Percentiles rank a stretch among this genome's conserved stretches.
Evolutionary conservation across 37 sponge, comb jelly and placozoan species (phyloP).

Genomic region (Lycopodina hypogea): DNA sequence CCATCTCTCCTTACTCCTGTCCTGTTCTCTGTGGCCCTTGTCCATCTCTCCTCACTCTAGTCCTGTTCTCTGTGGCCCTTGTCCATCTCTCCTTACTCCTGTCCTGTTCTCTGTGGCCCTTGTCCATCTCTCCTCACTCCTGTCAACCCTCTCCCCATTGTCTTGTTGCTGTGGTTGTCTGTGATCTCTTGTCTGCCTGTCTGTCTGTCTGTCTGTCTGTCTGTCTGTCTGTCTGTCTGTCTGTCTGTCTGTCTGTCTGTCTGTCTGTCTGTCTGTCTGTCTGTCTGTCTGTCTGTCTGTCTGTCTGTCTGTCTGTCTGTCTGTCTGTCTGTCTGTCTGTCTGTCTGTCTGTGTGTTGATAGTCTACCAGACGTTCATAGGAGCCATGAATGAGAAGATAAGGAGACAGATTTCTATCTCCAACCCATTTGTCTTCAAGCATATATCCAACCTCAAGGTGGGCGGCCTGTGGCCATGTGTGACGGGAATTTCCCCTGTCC

Average conservation of each 20-base stretch:
- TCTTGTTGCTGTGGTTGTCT: not conserved
- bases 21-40: too few relatives aligned
- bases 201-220: not conserved
- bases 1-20: too few relatives aligned
- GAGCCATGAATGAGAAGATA: constrained; percentile 97
- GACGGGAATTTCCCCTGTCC: not conserved
- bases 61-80: too few relatives aligned
- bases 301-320: too few relatives aligned
- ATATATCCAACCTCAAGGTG: constrained; percentile 93
- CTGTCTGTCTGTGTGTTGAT: not conserved
- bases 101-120: too few relatives aligned
- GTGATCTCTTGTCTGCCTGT: not conserved
- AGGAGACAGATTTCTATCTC: constrained; percentile 81
- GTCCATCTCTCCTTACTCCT: too few relatives aligned
- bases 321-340: constrained; percentile 1
- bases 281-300: not conserved
- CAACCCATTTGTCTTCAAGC: constrained; percentile 97
- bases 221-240: too few relatives aligned
- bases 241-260: not conserved
- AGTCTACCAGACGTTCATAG: constrained; percentile 97
- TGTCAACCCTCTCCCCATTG: not conserved
- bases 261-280: not conserved
- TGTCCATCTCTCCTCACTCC: too few relatives aligned
- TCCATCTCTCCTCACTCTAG: too few relatives aligned
- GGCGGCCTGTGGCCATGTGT: not conserved